Conservation (phyloP, 2,113 vertebrate species). For the Tragulus kanchil region DNA sequence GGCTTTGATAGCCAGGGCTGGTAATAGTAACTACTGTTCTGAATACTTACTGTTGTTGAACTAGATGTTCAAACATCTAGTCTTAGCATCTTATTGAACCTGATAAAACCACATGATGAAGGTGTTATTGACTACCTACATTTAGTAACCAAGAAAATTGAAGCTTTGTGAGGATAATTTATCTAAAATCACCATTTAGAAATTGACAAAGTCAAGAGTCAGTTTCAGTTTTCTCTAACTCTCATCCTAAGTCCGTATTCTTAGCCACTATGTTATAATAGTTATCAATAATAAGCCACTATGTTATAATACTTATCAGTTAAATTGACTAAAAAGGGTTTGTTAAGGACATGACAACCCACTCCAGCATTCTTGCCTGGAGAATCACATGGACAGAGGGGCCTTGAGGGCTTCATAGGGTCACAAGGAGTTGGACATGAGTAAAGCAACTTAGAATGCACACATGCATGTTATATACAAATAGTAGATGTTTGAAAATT, state of each 20-base stretch:
- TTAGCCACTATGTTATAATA: background rate
- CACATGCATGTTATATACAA: background rate
- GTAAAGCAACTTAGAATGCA: background rate
- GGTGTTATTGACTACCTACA: background rate
- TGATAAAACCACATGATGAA: background rate
- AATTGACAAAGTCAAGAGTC: background rate
- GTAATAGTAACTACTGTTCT: background rate
- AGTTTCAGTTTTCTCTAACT: background rate
- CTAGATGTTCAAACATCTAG: fast-evolving
- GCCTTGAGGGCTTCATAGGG: background rate
- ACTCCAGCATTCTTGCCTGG: background rate
- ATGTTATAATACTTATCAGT: too few species aligned
- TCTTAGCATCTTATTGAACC: background rate
- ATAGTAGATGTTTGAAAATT: background rate
- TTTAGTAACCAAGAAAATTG: background rate
- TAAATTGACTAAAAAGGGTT: background rate
- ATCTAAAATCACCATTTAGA: background rate
- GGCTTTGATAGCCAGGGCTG: background rate
- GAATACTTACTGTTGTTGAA: background rate
- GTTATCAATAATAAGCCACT: background rate
- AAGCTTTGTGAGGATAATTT: background rate
- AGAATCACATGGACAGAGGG: background rate
- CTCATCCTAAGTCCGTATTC: background rate
- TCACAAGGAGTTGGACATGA: background rate
- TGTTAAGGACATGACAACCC: background rate